Conservation (phyloP, 2,888 invertebrate genomes). For the Cantharis flavilabris region DNA sequence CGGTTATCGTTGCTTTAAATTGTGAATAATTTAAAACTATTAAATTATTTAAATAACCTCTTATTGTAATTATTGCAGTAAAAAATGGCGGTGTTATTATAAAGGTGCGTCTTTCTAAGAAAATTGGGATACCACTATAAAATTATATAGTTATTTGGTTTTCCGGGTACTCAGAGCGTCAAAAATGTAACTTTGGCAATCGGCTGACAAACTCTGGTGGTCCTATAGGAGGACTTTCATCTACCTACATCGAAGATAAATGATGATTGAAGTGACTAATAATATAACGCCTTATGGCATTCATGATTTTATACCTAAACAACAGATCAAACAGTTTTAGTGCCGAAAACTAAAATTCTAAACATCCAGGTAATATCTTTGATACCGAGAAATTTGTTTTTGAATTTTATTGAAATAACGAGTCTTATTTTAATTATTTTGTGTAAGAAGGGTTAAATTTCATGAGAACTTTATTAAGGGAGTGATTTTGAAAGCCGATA, state of each 20-base stretch:
- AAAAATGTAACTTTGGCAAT: slow-evolving; percentile 8
- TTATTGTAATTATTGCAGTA: not conserved
- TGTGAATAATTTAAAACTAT: not conserved
- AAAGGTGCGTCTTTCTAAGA: slow-evolving; percentile 22
- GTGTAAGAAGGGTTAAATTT: slow-evolving; percentile 34
- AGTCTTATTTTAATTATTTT: not conserved
- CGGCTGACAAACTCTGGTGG: slow-evolving; percentile 10
- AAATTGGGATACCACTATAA: slow-evolving; percentile 4
- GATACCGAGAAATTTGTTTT: not conserved
- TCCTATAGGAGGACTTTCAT: slow-evolving; percentile 8
- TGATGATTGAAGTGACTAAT: slow-evolving; percentile 17
- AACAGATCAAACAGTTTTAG: not conserved
- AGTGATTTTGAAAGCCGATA: slow-evolving; percentile 38
- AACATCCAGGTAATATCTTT: not conserved
- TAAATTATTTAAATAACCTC: not conserved
- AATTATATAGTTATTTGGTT: slow-evolving; percentile 22
- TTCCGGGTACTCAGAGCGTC: slow-evolving; percentile 13
- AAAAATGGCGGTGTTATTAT: not conserved
- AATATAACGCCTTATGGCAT: slow-evolving; percentile 15
- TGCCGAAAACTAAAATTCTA: not conserved
- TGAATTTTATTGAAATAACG: not conserved
- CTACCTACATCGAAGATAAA: slow-evolving; percentile 22
- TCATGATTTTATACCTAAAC: not conserved
- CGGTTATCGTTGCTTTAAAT: not conserved
- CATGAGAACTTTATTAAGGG: slow-evolving; percentile 39